Base-by-base conservation (phyloP, 1,140 invertebrate species). In the Ips nitidus region DNA sequence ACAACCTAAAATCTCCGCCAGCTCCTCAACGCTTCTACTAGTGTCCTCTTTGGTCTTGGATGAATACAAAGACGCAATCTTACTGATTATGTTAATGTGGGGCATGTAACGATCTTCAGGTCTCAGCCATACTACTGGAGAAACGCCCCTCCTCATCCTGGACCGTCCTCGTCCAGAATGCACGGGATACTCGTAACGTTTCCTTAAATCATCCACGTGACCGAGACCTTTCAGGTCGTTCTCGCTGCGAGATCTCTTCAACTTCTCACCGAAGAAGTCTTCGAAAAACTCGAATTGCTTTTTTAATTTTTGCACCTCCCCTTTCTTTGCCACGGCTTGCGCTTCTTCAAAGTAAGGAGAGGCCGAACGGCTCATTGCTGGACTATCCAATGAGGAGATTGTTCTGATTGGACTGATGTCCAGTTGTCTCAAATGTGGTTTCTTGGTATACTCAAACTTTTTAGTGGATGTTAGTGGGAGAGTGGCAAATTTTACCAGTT, bases 61-160 rank as follows among this genome's bases (percentile, higher is more conserved):
- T 4, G 75, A 70, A 59, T 78, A 80, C 8, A 94, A 78, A 2
- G 86, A 84, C 0, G 90, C 92, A 38, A 90, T 87, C 80, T 93
- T 93, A 75, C 91, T 93, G 71, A 94, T 94, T 1, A 94, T 88
- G 76, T 95, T 93, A 43, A 94, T 94, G 75, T 91, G 91, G 0
- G 92, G 92, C 91, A 94, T 93, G 55, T 87, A 87, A 2, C 91
- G 84, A 75, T 93, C 88, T 50, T 88, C 88, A 1, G 84, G 81
- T n/a, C 85, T 82, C 40, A 90, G 79, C 39, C 88, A 88, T 8
- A 86, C 78, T n/a, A 86, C 82, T 0, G 85, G 84, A 7, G 86
- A 82, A 38, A 81, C 80, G 40, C 83, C 84, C 76, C 81, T 84
- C 40, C 85, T 81, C 4, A 82, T 77, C 2, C 85, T 79, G 7